Evolutionary conservation across 2,113 vertebrate species (phyloP).

Genomic region (western clawed frog (Xenopus tropicalis)): UCB_Xtro_10.0 CM004443.2:185561501-185562000

Average conservation of each 20-base stretch:
- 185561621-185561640: too few relatives aligned
- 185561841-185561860: slow-evolving; percentile 42
- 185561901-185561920: background rate
- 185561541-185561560: too few relatives aligned
- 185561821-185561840: slow-evolving; percentile 46
- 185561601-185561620: too few relatives aligned
- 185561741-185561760: slow-evolving; percentile 1
- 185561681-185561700: background rate
- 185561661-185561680: background rate
- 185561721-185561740: slow-evolving; percentile 7
- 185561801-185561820: slow-evolving; percentile 45
- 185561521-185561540: too few relatives aligned
- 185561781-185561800: slow-evolving; percentile 43
- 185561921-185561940: background rate
- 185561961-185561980: too few relatives aligned
- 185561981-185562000: too few relatives aligned
- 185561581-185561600: too few relatives aligned
- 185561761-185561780: slow-evolving; percentile 37
- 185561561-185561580: too few relatives aligned
- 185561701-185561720: background rate
- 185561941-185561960: background rate
- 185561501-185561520: too few relatives aligned
- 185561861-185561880: slow-evolving; percentile 43
- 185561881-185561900: slow-evolving; percentile 16
- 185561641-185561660: background rate